Evolutionary conservation across 2,797 vertebrate species (phyloP).

Genomic region (Mus minutoides): DNA sequence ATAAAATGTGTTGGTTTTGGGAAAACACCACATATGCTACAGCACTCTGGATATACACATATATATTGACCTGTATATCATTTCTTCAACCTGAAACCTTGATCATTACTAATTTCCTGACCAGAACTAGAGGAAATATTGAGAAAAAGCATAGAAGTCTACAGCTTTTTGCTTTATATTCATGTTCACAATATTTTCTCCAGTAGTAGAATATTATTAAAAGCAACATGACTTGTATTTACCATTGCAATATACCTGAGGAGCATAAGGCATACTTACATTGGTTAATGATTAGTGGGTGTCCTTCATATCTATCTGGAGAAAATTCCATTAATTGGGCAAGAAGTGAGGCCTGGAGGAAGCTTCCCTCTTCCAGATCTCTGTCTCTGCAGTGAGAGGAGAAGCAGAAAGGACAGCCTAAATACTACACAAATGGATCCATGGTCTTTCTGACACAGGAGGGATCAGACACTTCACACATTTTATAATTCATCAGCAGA

Average conservation of each 20-base stretch:
- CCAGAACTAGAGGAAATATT: background rate
- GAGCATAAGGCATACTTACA: background rate
- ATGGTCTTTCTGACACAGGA: background rate
- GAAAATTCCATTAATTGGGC: conserved; percentile 66
- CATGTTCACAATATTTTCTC: background rate
- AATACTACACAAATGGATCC: conserved; percentile 58
- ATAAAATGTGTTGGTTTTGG: background rate
- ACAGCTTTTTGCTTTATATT: background rate
- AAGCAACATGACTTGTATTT: background rate
- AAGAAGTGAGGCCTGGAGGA: conserved; percentile 73
- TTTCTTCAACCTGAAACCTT: background rate
- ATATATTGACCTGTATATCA: no score
- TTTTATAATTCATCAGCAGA: background rate
- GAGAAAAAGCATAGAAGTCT: no score
- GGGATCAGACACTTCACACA: background rate
- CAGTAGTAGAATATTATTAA: background rate
- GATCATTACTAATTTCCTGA: background rate
- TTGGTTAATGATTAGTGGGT: background rate
- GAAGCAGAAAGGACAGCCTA: conserved; percentile 69
- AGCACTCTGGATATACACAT: no score
- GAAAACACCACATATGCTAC: no score
- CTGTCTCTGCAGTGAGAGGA: conserved; percentile 64
- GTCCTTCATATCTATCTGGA: conserved; percentile 51
- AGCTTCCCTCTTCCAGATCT: conserved; percentile 43
- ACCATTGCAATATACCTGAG: background rate